Evolutionary conservation across 1,140 invertebrate genomes (phyloP).

Genomic region (Bombyx mandarina): DNA sequence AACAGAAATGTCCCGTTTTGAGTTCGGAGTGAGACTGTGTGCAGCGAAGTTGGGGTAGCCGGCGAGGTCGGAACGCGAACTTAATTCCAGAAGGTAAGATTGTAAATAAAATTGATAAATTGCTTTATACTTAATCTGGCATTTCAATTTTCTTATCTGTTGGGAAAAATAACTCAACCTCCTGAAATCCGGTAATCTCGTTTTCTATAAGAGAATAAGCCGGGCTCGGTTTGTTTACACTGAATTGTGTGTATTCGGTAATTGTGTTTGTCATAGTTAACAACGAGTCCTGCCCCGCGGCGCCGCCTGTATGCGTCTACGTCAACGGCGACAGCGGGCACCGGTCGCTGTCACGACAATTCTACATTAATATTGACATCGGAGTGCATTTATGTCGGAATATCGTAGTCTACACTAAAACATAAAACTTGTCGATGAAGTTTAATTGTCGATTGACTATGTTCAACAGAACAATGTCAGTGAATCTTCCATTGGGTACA

Average conservation of each 20-base stretch:
- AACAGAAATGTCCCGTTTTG: too few relatives aligned
- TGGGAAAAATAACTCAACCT: too few relatives aligned
- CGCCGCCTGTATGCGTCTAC: constrained; percentile 1
- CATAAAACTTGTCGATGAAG: not conserved
- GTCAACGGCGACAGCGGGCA: not conserved
- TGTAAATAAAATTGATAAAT: too few relatives aligned
- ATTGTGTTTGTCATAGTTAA: constrained; percentile 50
- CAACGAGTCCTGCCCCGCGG: constrained; percentile 27
- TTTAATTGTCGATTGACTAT: not conserved
- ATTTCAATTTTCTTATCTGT: too few relatives aligned
- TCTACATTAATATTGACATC: not conserved
- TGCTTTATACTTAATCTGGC: too few relatives aligned
- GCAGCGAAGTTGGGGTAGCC: too few relatives aligned
- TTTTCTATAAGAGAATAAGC: too few relatives aligned
- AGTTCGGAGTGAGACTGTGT: too few relatives aligned
- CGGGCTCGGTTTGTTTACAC: constrained; percentile 4
- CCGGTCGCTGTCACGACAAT: not conserved
- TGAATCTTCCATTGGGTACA: not conserved
- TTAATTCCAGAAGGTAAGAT: too few relatives aligned
- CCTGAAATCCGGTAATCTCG: too few relatives aligned
- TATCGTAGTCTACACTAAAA: not conserved
- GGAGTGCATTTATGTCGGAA: not conserved
- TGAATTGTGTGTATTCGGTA: constrained; percentile 19
- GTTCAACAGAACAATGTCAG: not conserved
- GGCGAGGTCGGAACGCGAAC: too few relatives aligned